Conservation (phyloP, 2,113 vertebrate genomes). For the Catharus minimus region DNA sequence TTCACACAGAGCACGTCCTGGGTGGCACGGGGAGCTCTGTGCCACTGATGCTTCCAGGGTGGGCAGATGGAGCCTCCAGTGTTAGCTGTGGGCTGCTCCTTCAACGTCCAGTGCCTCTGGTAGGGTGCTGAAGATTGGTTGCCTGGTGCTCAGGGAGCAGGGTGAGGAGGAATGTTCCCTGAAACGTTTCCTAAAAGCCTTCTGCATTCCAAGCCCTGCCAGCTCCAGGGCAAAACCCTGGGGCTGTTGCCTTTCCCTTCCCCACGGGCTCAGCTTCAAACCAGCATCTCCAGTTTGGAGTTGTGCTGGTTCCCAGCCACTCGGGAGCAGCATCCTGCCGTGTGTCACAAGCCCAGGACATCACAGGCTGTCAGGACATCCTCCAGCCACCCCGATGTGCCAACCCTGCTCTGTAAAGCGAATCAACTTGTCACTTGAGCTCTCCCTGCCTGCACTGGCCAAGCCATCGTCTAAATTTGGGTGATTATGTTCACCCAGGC, state of each 20-base stretch:
- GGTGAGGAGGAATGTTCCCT: background rate
- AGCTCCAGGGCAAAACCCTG: background rate
- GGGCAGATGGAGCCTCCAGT: background rate
- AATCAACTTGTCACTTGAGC: conserved; percentile 71
- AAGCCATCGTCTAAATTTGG: conserved; percentile 85
- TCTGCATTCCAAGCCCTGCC: background rate
- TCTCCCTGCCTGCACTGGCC: conserved; percentile 29
- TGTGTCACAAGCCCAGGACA: rapidly evolving
- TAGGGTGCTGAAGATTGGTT: background rate
- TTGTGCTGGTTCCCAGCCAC: background rate
- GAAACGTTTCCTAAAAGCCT: background rate
- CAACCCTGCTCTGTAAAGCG: background rate
- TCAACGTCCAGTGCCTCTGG: background rate
- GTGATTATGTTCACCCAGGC: conserved; percentile 69
- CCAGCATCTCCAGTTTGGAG: background rate
- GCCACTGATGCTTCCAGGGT: background rate
- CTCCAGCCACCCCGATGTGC: background rate
- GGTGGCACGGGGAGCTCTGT: background rate
- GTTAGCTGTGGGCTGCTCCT: background rate
- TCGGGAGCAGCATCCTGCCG: background rate
- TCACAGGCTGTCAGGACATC: background rate
- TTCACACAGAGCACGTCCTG: rapidly evolving
- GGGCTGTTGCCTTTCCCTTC: background rate
- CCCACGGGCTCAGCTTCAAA: background rate
- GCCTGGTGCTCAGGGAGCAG: rapidly evolving